phyloP scores from a whole-genome alignment of 1,140 invertebrate genomes.

The Drosophila bipectinata region DNA sequence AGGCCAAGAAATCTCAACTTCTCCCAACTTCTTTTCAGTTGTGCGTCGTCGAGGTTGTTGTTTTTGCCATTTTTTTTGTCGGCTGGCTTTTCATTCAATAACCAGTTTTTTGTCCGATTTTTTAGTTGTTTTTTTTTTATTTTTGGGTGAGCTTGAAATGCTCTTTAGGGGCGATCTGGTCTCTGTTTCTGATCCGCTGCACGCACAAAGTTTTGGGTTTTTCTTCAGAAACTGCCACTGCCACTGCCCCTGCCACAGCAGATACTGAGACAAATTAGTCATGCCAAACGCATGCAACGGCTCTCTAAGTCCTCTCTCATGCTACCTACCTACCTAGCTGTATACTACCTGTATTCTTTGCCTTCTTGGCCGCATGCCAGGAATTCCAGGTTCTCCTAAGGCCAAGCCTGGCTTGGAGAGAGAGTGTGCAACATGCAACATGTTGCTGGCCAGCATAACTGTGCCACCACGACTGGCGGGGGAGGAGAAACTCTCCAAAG shows the following conservation, averaged over 20 bases:
- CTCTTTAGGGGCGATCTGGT: constrained; percentile 51
- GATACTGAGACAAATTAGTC: constrained; percentile 60
- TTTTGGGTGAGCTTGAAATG: constrained; percentile 55
- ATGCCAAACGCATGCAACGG: constrained; percentile 58
- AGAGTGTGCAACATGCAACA: constrained; percentile 27
- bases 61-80: constrained; percentile 64
- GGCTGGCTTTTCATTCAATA: constrained; percentile 80
- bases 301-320: background rate
- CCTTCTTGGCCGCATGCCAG: constrained; percentile 42
- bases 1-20: constrained; percentile 70
- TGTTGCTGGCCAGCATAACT: constrained; percentile 51
- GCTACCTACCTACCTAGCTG: constrained; percentile 10
- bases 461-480: constrained; percentile 47
- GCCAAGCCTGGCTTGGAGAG: constrained; percentile 39
- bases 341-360: constrained; percentile 3
- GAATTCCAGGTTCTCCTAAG: constrained; percentile 35
- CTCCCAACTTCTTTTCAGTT: constrained; percentile 49
- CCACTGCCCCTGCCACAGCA: background rate
- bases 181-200: constrained; percentile 39
- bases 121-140: constrained; percentile 9
- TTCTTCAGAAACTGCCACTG: constrained; percentile 33
- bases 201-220: constrained; percentile 51
- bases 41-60: constrained; percentile 35
- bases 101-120: constrained; percentile 70
- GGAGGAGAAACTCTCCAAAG: background rate